Conservation (phyloP, 2,797 vertebrate genomes). For the Calcarius lapponicus region DNA sequence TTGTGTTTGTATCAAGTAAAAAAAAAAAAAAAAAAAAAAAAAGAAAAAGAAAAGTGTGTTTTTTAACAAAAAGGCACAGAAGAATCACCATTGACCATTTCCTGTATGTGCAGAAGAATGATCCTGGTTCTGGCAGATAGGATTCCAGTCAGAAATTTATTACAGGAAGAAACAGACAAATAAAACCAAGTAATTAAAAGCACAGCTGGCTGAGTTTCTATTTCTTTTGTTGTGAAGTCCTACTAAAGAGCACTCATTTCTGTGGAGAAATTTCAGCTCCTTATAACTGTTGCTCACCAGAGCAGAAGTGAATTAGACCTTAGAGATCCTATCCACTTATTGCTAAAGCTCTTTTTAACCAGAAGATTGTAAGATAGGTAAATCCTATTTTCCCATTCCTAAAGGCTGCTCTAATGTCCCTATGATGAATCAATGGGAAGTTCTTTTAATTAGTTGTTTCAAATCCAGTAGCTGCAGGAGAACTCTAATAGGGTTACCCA, state of each 20-base stretch:
- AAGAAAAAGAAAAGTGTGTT: too few species aligned
- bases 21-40: background rate
- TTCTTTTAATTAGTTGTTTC: slow-evolving; percentile 17
- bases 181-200: background rate
- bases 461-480: slow-evolving; percentile 33
- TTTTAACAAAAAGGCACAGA: background rate
- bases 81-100: background rate
- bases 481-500: slow-evolving; percentile 14
- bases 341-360: background rate
- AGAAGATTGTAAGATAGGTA: background rate
- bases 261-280: background rate
- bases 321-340: background rate
- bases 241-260: background rate
- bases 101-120: background rate
- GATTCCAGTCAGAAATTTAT: background rate
- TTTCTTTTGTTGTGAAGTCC: background rate
- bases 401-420: background rate
- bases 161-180: background rate
- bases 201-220: background rate
- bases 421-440: slow-evolving; percentile 34
- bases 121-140: background rate
- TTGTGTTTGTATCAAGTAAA: background rate
- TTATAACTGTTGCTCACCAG: background rate
- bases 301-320: background rate
- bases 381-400: background rate